Conservation (phyloP, 2,797 vertebrate genomes). For the Phataginus tetradactyla region DNA sequence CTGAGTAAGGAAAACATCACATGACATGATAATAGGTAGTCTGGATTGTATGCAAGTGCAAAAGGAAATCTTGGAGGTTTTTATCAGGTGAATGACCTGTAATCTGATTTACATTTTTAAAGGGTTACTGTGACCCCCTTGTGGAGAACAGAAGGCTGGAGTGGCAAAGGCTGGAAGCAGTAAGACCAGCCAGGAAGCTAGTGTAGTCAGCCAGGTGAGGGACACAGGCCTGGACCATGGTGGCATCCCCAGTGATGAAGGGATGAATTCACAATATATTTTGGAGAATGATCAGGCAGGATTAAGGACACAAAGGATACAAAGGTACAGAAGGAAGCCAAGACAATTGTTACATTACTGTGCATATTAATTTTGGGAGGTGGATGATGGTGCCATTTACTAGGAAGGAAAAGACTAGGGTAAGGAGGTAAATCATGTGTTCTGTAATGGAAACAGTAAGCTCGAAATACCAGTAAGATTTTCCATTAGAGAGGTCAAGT, state of each 20-base stretch:
- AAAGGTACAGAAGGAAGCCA: neutral
- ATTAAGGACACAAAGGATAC: neutral
- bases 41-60: neutral
- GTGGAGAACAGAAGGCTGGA: neutral
- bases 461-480: neutral
- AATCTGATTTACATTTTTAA: neutral
- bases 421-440: neutral
- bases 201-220: neutral
- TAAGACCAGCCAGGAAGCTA: neutral
- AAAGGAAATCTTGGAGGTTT: neutral
- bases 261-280: neutral
- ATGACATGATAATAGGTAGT: neutral
- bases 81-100: neutral
- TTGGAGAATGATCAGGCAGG: neutral
- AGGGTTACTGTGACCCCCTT: neutral
- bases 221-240: neutral
- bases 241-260: neutral
- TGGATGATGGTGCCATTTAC: neutral
- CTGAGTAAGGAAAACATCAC: neutral
- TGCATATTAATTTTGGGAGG: neutral
- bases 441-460: neutral
- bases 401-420: neutral
- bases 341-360: neutral
- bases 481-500: neutral
- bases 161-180: neutral